Base-by-base conservation (phyloP, 1,140 invertebrate species). In the Drosophila pandora region DNA sequence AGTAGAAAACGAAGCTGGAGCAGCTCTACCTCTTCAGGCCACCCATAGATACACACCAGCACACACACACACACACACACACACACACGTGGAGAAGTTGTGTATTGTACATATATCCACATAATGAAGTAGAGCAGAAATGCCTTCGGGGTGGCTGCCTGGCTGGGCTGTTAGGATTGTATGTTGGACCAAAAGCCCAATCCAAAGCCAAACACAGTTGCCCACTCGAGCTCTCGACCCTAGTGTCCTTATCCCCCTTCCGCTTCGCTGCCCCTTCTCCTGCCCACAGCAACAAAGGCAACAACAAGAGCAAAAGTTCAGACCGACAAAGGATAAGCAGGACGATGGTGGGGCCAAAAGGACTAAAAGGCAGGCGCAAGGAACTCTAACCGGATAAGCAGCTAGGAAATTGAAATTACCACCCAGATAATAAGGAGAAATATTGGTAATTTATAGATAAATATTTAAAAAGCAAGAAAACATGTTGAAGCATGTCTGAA, bases 61-160 rank as follows among this genome's bases (percentile, higher is more conserved):
- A 67, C 37, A 52, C 43, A 59, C 13, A 56, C 25, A 57, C 32
- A 52, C 61, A 58, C 50, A 76, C 52, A 64, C 23, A 57, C 41
- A 54, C 13, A 10, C 25, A 32, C 10, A 55, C 73, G 43, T 47
- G 43, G 43, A 47, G 43, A 8, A 22, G 13, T 41, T 41, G 39
- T 41, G 39, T 45, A 45, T 45, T 45, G 21, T 25, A 67, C 45
- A 49, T 65, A 45, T 65, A 85, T 87, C 61, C 82, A 60, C 82
- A 84, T 84, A 87, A 84, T 84, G 82, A 87, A 84, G 81, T 87
- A 87, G 68, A 82, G 72, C 78, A 76, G 49, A 75, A 75, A 74
- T 74, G 72, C 72, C 71, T 74, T 67, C 50, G 49, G 50, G 50
- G 32, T 65, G 49, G 23, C 62, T 48, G 49, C n/a, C 28, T 30